These are phyloP conservation scores for Budorcas taxicolor DNA, from an alignment of 2,113 vertebrate genomes.

Conservation along the genomic window DNA sequence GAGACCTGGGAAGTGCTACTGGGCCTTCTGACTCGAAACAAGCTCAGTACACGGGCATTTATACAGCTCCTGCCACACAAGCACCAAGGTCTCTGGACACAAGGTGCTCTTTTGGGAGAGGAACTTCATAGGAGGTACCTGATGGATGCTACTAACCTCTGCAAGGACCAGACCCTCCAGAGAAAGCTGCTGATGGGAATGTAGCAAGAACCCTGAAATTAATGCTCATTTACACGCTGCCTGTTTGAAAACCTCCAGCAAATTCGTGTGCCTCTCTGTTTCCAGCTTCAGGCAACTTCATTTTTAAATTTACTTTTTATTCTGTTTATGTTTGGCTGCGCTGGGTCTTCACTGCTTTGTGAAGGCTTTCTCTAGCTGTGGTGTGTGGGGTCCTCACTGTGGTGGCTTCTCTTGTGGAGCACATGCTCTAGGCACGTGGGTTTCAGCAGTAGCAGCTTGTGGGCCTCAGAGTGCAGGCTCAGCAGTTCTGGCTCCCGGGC, in stretches of 20 bases:
- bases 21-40: not conserved
- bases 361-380: not conserved
- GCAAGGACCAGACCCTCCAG: not conserved
- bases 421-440: not conserved
- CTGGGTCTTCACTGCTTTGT: not conserved
- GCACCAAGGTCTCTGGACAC: not conserved
- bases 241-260: not conserved
- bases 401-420: not conserved
- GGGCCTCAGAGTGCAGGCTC: not conserved
- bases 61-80: not conserved
- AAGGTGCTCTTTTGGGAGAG: not conserved
- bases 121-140: not conserved
- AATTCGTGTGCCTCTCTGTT: not conserved
- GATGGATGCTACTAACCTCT: not conserved
- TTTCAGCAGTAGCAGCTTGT: not conserved
- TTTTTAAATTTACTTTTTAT: not conserved
- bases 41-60: rapidly evolving
- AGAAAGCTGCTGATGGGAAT: not conserved
- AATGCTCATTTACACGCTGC: not conserved
- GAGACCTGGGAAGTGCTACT: not conserved
- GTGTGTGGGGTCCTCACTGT: not conserved
- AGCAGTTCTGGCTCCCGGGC: not conserved
- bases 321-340: not conserved
- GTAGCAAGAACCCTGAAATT: not conserved
- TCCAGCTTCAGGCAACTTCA: not conserved